Evolutionary conservation across 2,113 vertebrate genomes (phyloP), one percentile per base, ranked within the genome.

Genomic region (Seriola rivoliana): DNA sequence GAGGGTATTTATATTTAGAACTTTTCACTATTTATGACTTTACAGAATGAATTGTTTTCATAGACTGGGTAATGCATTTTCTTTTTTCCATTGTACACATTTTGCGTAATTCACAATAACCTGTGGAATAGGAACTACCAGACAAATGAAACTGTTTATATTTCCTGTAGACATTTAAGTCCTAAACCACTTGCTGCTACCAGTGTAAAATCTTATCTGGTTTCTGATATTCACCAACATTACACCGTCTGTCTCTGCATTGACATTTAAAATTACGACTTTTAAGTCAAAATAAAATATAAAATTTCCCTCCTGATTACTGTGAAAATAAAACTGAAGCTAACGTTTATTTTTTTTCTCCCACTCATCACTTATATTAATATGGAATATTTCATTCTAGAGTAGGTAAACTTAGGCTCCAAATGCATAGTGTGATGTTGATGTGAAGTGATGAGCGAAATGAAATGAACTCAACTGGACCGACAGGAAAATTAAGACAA

Each of bases 1-100:
- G 9, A 76, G 63, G 63, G 25, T 82, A 78, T 66, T 89, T 89
- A 67, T 90, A 59, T 66, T 34, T 86, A 86, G 78, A 78, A 23
- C 57, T 71, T 78, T 62, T 87, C 63, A 83, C 62, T 95, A 93
- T 94, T 94, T 93, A 93, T 94, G 72, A 89, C 89, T 83, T 85
- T 80, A 88, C 75, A 88, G 64, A 86, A 86, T 90, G 29, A 88
- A n/a, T 64, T 84, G 29, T 83, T 91, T 80, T 73, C 55, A 82
- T 54, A 73, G 17, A 68, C 25, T 71, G 68, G 58, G 11, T 70
- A 57, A 79, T 80, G 36, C 44, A 44, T 71, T 38, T 44, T 4
- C 13, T 10, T 25, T 67, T 2, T 84, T 57, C 12, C 68, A 54
- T 34, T 73, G 17, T 40, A 65, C 34, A 74, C 36, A 14, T 82